Evolutionary conservation across 2,888 invertebrate genomes (phyloP).

Genomic region (Drosophila demipolita): DNA sequence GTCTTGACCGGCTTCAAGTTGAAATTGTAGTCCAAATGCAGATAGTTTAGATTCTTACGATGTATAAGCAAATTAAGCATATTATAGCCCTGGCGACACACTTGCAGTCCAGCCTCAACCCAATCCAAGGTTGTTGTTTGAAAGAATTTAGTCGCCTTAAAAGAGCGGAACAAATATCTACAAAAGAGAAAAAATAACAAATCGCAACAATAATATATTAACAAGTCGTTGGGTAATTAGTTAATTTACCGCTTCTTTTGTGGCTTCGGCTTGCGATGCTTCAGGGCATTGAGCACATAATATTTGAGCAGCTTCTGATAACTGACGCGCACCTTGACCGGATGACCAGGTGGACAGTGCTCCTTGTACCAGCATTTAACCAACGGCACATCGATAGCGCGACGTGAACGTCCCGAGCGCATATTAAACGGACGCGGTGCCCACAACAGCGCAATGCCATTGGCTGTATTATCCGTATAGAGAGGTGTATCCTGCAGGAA

Average conservation of each 20-base stretch:
- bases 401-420: conserved; percentile 95
- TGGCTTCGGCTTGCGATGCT: conserved; percentile 98
- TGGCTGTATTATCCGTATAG: conserved; percentile 99
- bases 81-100: conserved; percentile 99
- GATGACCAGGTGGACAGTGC: conserved; percentile 97
- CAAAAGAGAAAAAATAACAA: conserved; percentile 4
- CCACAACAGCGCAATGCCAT: conserved; percentile 98
- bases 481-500: conserved; percentile 97
- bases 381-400: conserved; percentile 98
- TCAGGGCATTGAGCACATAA: conserved; percentile 98
- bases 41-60: conserved; percentile 99
- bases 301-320: conserved; percentile 99
- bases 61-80: conserved; percentile 99
- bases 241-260: conserved; percentile 94
- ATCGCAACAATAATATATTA: background rate
- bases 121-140: conserved; percentile 99
- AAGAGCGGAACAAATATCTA: conserved; percentile 98
- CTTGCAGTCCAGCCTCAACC: conserved; percentile 99
- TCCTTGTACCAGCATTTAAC: conserved; percentile 99
- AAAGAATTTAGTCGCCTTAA: conserved; percentile 99
- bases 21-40: conserved; percentile 99
- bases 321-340: conserved; percentile 99
- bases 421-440: conserved; percentile 99
- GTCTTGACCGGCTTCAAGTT: conserved; percentile 99
- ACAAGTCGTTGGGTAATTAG: background rate